Base-by-base conservation (phyloP, 2,113 vertebrate genomes). In the Engraulis encrasicolus region DNA sequence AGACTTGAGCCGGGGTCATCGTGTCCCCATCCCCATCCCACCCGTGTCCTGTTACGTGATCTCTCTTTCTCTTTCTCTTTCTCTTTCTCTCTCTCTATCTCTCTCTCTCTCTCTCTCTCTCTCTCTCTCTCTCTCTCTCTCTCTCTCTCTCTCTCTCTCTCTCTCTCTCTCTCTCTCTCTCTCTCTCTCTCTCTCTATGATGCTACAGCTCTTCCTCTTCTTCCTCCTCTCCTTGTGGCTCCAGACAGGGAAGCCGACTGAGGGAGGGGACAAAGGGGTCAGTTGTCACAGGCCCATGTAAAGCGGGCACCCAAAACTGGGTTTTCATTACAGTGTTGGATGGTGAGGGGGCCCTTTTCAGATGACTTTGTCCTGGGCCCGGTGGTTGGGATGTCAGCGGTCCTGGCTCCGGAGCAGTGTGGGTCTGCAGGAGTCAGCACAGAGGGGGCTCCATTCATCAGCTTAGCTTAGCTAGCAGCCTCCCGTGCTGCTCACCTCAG, bases 401-500 rank as follows among this genome's bases (percentile, higher is more conserved):
- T n/a, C n/a, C n/a, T n/a, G 40, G 4, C 9, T 45, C 40, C 40
- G 9, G 9, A 45, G 66, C 27, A 31, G 27, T 12, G 31, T 27
- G 3, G 23, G 9, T 23, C 66, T 74, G 66, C 34, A 74, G 66
- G 66, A 74, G 66, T 74, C 66, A 74, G 66, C 66, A 74, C 23
- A 12, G 27, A 31, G 66, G 31, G 27, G 31, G 66, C 31, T 71
- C 27, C 14, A 71, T 71, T 23, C 11, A 74, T 31, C 31, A 74
- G 66, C 31, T 31, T 14, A 74, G 66, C 66, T n/a, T n/a, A 36
- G 66, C 40, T 45, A 45, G 40, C 4, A 74, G 66, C 31, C 66
- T 74, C 66, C 11, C 15, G 58, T 27, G n/a, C n/a, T n/a, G 66
- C 66, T 74, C 66, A 34, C 66, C 66, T 74, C 66, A 74, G 66